Evolutionary conservation across 64 coral and sea anemone species (phyloP).

Genomic region (Pocillopora verrucosa): DNA sequence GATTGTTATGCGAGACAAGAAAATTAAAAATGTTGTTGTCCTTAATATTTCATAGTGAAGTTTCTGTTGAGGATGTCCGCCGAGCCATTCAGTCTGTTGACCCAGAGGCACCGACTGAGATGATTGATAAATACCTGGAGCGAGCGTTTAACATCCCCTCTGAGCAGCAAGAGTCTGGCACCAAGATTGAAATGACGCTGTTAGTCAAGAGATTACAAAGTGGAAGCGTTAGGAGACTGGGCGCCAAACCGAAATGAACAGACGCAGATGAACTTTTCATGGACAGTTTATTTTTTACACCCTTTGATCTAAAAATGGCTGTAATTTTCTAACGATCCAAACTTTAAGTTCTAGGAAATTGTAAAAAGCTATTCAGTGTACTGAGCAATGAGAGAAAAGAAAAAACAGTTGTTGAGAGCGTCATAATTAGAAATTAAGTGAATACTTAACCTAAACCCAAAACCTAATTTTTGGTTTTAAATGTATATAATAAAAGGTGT

Average conservation of each 20-base stretch:
- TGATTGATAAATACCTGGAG: constrained; percentile 66
- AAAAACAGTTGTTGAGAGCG: too few relatives aligned
- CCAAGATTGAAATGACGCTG: constrained; percentile 67
- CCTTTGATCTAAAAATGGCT: neutral
- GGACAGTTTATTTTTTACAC: neutral
- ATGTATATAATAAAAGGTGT: too few relatives aligned
- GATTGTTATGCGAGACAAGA: too few relatives aligned
- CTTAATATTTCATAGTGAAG: constrained; percentile 46
- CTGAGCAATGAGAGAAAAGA: too few relatives aligned
- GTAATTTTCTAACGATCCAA: neutral
- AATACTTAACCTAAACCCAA: too few relatives aligned
- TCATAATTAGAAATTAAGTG: too few relatives aligned
- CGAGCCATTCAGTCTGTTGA: constrained; percentile 83
- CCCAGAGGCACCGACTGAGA: constrained; percentile 63
- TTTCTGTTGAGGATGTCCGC: constrained; percentile 64
- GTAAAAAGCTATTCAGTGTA: too few relatives aligned
- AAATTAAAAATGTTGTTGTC: neutral
- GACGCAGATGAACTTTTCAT: neutral
- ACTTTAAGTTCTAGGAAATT: neutral
- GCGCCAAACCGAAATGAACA: constrained; percentile 54
- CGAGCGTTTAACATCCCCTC: constrained; percentile 57
- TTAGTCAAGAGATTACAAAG: constrained; percentile 84
- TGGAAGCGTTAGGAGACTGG: constrained; percentile 91
- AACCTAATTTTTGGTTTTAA: too few relatives aligned
- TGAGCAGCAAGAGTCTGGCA: constrained; percentile 51